A percentile compares a stretch with the other conserved stretches of the same genome.
Conservation (phyloP, 2,797 vertebrate genomes). For the Pteronotus mesoamericanus region DNA sequence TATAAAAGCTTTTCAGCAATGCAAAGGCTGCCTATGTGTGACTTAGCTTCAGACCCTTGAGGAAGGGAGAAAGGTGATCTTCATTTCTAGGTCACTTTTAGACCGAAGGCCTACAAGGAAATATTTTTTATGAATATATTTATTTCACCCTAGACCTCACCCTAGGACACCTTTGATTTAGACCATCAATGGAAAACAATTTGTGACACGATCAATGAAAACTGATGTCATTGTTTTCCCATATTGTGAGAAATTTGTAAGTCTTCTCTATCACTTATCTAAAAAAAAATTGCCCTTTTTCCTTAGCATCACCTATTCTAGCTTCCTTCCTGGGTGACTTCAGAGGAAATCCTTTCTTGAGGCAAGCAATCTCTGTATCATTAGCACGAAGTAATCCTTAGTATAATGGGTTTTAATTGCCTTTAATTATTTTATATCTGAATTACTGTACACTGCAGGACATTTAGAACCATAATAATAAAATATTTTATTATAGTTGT, state of each 20-base stretch:
- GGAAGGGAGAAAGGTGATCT: neutral
- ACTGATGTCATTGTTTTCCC: neutral
- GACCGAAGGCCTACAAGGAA: neutral
- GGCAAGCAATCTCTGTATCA: slow-evolving; percentile 68
- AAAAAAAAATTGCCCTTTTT: neutral
- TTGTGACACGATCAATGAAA: neutral
- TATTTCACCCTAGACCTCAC: neutral
- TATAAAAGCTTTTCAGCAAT: neutral
- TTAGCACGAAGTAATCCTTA: slow-evolving; percentile 77
- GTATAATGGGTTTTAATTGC: slow-evolving; percentile 79
- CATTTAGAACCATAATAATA: slow-evolving; percentile 78
- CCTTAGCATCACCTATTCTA: slow-evolving; percentile 23
- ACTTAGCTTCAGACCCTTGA: neutral
- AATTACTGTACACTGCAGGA: slow-evolving; percentile 77
- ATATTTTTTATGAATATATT: neutral
- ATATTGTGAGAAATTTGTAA: neutral
- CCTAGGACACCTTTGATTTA: too few species aligned
- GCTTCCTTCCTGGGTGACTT: slow-evolving; percentile 63
- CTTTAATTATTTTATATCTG: slow-evolving; percentile 82
- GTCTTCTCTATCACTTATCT: neutral
- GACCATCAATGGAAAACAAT: neutral
- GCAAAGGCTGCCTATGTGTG: neutral
- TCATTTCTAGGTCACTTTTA: neutral
- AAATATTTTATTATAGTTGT: slow-evolving; percentile 78
- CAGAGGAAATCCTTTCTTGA: slow-evolving; percentile 64